phyloP scores from a whole-genome alignment of 2,888 invertebrate species.

The Cheilosia pagana region DNA sequence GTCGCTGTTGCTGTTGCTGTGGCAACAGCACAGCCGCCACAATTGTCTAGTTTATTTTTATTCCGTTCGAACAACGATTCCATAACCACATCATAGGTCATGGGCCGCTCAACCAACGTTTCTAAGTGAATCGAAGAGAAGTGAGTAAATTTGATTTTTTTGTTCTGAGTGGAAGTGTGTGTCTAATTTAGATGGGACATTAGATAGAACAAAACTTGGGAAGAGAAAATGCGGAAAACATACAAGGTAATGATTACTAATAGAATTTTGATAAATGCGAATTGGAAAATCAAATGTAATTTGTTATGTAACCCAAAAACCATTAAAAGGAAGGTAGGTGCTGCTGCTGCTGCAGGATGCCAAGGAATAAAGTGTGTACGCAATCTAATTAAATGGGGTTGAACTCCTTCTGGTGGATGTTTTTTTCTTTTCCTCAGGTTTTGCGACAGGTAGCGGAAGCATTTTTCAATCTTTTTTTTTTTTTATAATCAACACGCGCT shows the following conservation, averaged over 20 bases:
- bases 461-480: no score
- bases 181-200: slow-evolving; percentile 45
- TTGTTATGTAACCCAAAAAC: neutral
- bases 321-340: neutral
- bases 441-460: no score
- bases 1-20: slow-evolving; percentile 62
- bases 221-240: slow-evolving; percentile 61
- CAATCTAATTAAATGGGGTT: neutral
- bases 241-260: slow-evolving; percentile 51
- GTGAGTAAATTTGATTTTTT: slow-evolving; percentile 63
- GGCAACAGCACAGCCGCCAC: slow-evolving; percentile 41
- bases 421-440: no score
- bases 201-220: slow-evolving; percentile 60
- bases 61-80: slow-evolving; percentile 80
- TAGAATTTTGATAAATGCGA: slow-evolving; percentile 29
- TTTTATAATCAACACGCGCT: no score
- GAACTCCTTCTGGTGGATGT: no score
- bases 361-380: neutral
- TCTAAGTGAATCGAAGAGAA: slow-evolving; percentile 77
- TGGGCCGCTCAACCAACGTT: slow-evolving; percentile 79
- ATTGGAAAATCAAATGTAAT: slow-evolving; percentile 34
- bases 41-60: slow-evolving; percentile 75
- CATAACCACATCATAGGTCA: slow-evolving; percentile 82
- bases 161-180: slow-evolving; percentile 28
- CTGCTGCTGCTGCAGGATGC: neutral